Evolutionary conservation across 2,888 invertebrate species (phyloP).

Genomic region (Asteroscopus sphinx): DNA sequence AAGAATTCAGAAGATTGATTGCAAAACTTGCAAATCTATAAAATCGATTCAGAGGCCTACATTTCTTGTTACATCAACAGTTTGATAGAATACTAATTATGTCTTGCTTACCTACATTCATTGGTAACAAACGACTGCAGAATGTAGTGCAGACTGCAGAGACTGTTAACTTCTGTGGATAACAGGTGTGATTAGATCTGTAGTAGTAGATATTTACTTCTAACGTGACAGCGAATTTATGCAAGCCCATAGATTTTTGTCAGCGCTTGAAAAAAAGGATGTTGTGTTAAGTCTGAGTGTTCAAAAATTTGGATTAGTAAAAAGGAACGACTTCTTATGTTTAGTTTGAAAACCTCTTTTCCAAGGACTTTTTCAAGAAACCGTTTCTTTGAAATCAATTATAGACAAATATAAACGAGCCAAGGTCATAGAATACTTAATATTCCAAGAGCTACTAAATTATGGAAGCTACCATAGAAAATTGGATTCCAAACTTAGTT

Average conservation of each 20-base stretch:
- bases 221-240: too few species aligned
- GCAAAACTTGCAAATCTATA: neutral
- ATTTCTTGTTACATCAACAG: conserved; percentile 7
- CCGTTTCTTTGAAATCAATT: conserved; percentile 9
- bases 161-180: too few species aligned
- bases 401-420: conserved; percentile 5
- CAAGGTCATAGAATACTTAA: conserved; percentile 14
- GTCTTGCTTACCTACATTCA: neutral
- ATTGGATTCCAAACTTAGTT: conserved; percentile 12
- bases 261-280: too few species aligned
- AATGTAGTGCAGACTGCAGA: neutral
- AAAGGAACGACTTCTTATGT: too few species aligned
- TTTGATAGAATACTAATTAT: conserved; percentile 3
- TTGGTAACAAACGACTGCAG: neutral
- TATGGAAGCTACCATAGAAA: conserved; percentile 10
- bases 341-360: too few species aligned
- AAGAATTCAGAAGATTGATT: conserved; percentile 11
- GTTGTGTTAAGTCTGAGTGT: too few species aligned
- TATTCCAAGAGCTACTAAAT: conserved; percentile 9
- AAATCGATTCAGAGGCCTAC: neutral
- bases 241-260: too few species aligned
- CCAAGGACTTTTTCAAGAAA: neutral
- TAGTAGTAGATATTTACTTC: too few species aligned
- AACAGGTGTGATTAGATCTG: too few species aligned
- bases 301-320: too few species aligned